A percentile compares a stretch with the other conserved stretches of the same genome.
phyloP scores from a whole-genome alignment of 2,888 invertebrate genomes.

The Troides aeacus region DNA sequence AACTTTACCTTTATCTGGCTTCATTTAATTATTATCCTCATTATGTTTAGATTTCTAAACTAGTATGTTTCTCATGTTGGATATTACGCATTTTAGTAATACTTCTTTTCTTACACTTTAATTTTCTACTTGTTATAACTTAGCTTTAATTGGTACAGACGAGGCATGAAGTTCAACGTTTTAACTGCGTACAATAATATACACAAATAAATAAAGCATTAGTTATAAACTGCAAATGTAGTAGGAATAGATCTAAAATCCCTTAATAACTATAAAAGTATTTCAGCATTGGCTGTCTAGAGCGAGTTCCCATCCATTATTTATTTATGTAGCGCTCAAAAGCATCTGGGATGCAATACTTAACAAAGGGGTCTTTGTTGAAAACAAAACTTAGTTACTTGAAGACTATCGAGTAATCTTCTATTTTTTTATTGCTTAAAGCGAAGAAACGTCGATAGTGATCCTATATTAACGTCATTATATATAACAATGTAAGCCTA shows the following conservation, averaged over 20 bases:
- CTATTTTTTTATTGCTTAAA: not conserved
- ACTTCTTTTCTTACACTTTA: too few species aligned
- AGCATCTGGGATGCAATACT: constrained; percentile 1
- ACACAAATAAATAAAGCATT: too few species aligned
- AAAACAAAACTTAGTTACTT: constrained; percentile 1
- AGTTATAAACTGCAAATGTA: too few species aligned
- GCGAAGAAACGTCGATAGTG: not conserved
- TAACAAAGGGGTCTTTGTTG: constrained; percentile 1
- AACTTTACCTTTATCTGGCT: too few species aligned
- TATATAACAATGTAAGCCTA: not conserved
- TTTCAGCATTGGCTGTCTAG: not conserved
- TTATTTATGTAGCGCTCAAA: not conserved
- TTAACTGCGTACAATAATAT: too few species aligned
- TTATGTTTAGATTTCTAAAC: too few species aligned
- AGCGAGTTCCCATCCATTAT: not conserved
- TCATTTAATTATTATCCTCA: too few species aligned
- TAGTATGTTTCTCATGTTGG: too few species aligned
- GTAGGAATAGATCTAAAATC: not conserved
- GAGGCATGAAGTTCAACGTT: too few species aligned
- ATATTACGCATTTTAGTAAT: too few species aligned
- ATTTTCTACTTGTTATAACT: too few species aligned
- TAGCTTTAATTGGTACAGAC: too few species aligned
- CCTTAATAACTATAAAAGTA: not conserved
- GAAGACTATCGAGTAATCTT: not conserved
- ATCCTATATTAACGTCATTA: not conserved